Evolutionary conservation across 92 coral and sea anemone genomes (phyloP), one percentile per base, ranked within the genome.

Genomic region (Parazoanthus swiftii): DNA sequence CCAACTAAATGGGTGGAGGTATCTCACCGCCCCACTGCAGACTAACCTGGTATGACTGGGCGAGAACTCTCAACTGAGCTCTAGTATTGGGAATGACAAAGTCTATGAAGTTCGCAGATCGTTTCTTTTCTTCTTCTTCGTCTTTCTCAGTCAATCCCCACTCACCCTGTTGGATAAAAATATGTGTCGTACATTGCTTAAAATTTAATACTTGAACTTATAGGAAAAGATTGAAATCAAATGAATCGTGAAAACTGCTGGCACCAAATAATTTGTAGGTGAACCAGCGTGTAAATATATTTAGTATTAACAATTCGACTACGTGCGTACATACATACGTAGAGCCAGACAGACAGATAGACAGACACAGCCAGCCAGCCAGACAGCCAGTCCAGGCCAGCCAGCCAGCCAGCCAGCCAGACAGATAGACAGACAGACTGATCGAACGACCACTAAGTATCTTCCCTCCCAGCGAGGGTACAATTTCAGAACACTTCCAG

Each of bases 61-160:
- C 89, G 42, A 97, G 86, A 74, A 97, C 98, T 88, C 91, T 92
- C 70, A 97, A 75, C 86, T 97, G 99, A 76, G 99, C 99, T 79
- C 98, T 86, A 70, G 95, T 93, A 58, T 94, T 94, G 51, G 99
- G 98, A 74, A 97, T 89, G 81, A 97, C 89, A 54, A 87, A 86
- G 42, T 93, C 95, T 54, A 94, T 94, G 90, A 97, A 97, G 90
- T 97, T 91, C 85, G 92, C 95, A 35, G 98, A 93, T 86, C 93
- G 90, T 80, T 89, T 93, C 58, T 95, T 91, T 78, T 91, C 99
- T 38, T 90, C 95, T 21, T 95, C 99, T 85, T 97, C 99, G 33
- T 97, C 99, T 81, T 91, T 91, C 15, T 91, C 98, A 0, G 99
- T 97, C 90, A 97, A 87, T 16, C 99, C 99, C 99, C 99, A 97